These are phyloP conservation scores for Melipona beecheii DNA, from an alignment of 2,888 invertebrate species.

Conservation along the genomic window DNA sequence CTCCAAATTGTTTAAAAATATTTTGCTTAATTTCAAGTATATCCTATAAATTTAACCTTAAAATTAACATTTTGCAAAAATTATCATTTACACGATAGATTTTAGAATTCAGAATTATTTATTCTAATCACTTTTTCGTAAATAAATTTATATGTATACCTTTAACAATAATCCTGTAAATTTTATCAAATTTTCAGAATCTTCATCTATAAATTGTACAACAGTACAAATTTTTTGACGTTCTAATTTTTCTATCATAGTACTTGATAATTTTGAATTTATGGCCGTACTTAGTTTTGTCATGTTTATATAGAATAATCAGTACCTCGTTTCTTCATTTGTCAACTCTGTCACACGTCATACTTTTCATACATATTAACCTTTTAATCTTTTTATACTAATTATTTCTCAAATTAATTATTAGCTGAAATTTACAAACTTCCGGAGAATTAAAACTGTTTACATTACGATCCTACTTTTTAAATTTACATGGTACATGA, in stretches of 20 bases:
- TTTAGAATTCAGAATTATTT: neutral
- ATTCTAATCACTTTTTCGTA: neutral
- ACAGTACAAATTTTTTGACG: slow-evolving; percentile 86
- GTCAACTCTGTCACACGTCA: neutral
- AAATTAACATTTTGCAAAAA: slow-evolving; percentile 9
- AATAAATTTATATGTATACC: slow-evolving; percentile 81
- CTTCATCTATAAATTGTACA: slow-evolving; percentile 86
- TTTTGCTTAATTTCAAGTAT: slow-evolving; percentile 82
- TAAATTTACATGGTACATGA: neutral
- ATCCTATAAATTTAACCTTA: slow-evolving; percentile 79
- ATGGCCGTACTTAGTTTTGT: slow-evolving; percentile 53
- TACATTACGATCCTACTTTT: neutral
- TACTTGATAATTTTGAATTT: slow-evolving; percentile 83
- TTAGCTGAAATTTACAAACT: slow-evolving; percentile 28
- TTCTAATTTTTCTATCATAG: slow-evolving; percentile 84
- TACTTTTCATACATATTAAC: neutral
- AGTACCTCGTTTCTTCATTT: neutral
- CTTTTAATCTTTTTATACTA: neutral
- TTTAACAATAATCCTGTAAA: slow-evolving; percentile 85
- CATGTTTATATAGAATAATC: slow-evolving; percentile 31
- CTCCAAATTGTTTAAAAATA: slow-evolving; percentile 82
- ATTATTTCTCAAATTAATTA: slow-evolving; percentile 3
- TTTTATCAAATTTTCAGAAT: slow-evolving; percentile 85
- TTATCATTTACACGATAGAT: neutral
- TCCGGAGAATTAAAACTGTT: slow-evolving; percentile 36